Evolutionary conservation across 1,140 invertebrate species (phyloP), one percentile per base, ranked within the genome.

Genomic region (Ceratosolen solmsi): DNA sequence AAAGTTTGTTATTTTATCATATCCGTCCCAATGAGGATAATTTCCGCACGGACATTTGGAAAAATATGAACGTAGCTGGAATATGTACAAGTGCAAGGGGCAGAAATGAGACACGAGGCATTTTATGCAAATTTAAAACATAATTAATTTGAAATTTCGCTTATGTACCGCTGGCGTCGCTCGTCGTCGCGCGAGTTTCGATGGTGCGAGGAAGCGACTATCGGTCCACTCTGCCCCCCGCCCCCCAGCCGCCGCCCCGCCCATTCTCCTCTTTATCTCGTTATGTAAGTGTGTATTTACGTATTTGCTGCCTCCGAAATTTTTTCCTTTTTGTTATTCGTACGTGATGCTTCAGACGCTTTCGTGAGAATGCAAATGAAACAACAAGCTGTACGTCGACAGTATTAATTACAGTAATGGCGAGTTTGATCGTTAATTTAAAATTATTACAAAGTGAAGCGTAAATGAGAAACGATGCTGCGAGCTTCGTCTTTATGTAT

Each of bases 341-440:
- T 58, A 51, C 51, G 13, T 17, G 68, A 79, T 36, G 51, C 17
- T 20, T 70, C 76, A 27, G 17, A 70, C 9, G 60, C 74, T n/a
- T 36, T n/a, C 46, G 30, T 25, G 20, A 63, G 56, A 58, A 70
- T 41, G 30, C 70, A 80, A 82, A 71, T 25, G 84, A 86, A 87
- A 87, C 84, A 86, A 73, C 56, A 58, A 77, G 84, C 84, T 85
- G 85, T 85, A 87, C 88, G 85, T 86, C 83, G 60, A 41, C 79
- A 72, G 84, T 83, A 88, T 88, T 88, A 88, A 89, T 89, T 86
- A 86, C 84, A 38, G 85, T 88, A 88, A 89, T 89, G 85, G 87
- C 83, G 84, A 80, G 63, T 79, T 84, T 88, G 87, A 87, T 88
- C 88, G 87, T 88, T 89, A 88, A 89, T 89, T 88, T 86, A 87